phyloP scores from a whole-genome alignment of 2,113 vertebrate genomes.

The Cyprinodon tularosa region DNA sequence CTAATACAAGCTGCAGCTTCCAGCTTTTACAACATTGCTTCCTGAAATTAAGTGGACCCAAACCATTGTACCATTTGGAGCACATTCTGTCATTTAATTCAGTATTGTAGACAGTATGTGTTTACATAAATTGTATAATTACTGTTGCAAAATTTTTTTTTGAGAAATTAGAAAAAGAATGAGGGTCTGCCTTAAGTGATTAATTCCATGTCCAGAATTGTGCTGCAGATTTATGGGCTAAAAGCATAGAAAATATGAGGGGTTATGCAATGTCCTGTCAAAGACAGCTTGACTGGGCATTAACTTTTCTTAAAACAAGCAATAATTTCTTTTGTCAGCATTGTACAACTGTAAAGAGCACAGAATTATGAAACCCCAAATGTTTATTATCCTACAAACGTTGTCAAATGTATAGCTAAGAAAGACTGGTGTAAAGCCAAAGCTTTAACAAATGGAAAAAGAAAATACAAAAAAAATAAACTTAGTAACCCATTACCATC shows the following conservation, averaged over 20 bases:
- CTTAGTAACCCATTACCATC: conserved; percentile 18
- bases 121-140: background rate
- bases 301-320: background rate
- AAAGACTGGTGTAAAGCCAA: background rate
- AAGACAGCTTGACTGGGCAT: background rate
- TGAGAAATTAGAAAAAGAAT: background rate
- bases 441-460: conserved; percentile 14
- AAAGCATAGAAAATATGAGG: background rate
- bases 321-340: too few relatives aligned
- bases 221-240: background rate
- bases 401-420: background rate
- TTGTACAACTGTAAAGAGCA: background rate
- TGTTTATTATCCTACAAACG: conserved; percentile 12
- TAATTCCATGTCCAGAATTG: background rate
- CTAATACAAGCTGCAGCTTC: background rate
- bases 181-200: too few relatives aligned
- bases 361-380: background rate
- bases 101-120: too few relatives aligned
- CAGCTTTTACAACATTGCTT: background rate
- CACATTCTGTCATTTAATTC: too few relatives aligned
- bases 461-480: conserved; percentile 41
- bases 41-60: background rate
- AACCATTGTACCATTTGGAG: too few relatives aligned
- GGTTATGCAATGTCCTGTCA: background rate
- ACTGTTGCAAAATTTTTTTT: too few relatives aligned